Conservation (phyloP, 2,888 invertebrate genomes). For the Linyphia triangularis region DNA sequence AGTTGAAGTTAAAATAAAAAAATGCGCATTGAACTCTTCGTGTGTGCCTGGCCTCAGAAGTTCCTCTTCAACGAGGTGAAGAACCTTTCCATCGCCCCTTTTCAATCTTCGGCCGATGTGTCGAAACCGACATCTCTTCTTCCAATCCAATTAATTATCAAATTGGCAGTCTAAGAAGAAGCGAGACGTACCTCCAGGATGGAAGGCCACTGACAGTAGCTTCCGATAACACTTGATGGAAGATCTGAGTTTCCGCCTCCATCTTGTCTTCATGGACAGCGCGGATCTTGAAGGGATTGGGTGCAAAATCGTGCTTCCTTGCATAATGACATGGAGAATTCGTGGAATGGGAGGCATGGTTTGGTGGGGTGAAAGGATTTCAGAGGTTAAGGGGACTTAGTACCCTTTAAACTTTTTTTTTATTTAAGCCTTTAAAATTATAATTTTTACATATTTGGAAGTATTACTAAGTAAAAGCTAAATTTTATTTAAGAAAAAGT, state of each 20-base stretch:
- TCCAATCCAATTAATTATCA: constrained; percentile 17
- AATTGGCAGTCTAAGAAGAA: constrained; percentile 18
- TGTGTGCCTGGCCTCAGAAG: too few species aligned
- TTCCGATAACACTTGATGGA: constrained; percentile 40
- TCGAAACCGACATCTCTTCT: background rate
- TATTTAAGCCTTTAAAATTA: too few species aligned
- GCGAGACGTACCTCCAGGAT: background rate
- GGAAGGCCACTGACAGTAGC: constrained; percentile 2
- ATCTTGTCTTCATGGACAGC: background rate
- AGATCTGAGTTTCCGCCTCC: background rate
- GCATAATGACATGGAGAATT: too few species aligned
- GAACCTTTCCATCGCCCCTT: background rate
- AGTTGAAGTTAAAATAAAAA: too few species aligned
- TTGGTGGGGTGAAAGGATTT: too few species aligned
- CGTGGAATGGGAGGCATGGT: too few species aligned
- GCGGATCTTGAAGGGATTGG: background rate
- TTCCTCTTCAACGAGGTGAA: background rate
- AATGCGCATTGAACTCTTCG: too few species aligned
- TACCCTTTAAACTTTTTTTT: too few species aligned
- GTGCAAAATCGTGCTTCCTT: background rate
- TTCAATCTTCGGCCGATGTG: constrained; percentile 1
- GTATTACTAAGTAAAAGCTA: too few species aligned
- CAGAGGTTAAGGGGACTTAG: too few species aligned
- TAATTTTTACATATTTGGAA: too few species aligned
- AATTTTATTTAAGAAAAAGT: too few species aligned